A percentile compares a stretch with the other conserved stretches of the same genome.
These are phyloP conservation scores for Drosophila hydei DNA, from an alignment of 1,140 invertebrate species.

Conservation along the genomic window DNA sequence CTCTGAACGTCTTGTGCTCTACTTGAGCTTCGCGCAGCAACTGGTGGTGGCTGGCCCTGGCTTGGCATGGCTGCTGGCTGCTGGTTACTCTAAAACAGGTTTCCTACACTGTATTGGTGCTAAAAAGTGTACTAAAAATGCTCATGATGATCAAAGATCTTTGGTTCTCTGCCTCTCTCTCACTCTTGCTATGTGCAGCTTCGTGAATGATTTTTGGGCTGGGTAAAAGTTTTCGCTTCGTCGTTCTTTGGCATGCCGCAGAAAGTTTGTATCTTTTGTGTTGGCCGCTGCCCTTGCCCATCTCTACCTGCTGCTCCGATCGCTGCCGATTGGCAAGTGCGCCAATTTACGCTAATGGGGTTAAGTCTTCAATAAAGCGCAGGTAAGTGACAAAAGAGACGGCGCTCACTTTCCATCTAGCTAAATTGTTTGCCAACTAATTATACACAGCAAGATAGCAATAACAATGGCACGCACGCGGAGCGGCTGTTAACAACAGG, in stretches of 20 bases:
- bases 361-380: conserved; percentile 78
- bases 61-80: conserved; percentile 35
- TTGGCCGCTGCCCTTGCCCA: conserved; percentile 61
- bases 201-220: conserved; percentile 70
- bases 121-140: conserved; percentile 74
- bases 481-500: conserved; percentile 42
- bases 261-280: conserved; percentile 68
- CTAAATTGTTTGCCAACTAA: conserved; percentile 68
- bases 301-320: conserved; percentile 67
- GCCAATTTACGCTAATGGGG: conserved; percentile 80
- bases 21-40: conserved; percentile 75
- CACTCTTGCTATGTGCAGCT: conserved; percentile 20
- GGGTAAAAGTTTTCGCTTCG: conserved; percentile 72
- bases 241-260: conserved; percentile 66
- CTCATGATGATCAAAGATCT: conserved; percentile 54
- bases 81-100: conserved; percentile 61
- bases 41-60: conserved; percentile 52
- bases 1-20: conserved; percentile 50
- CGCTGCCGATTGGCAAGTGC: conserved; percentile 74
- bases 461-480: conserved; percentile 27
- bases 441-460: conserved; percentile 36
- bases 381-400: conserved; percentile 55
- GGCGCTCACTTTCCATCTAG: conserved; percentile 61
- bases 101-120: conserved; percentile 36
- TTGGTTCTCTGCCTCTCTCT: conserved; percentile 8